A percentile compares a stretch with the other conserved stretches of the same genome.
Conservation (phyloP, 2,888 invertebrate species). For the Xestia sexstrigata region DNA sequence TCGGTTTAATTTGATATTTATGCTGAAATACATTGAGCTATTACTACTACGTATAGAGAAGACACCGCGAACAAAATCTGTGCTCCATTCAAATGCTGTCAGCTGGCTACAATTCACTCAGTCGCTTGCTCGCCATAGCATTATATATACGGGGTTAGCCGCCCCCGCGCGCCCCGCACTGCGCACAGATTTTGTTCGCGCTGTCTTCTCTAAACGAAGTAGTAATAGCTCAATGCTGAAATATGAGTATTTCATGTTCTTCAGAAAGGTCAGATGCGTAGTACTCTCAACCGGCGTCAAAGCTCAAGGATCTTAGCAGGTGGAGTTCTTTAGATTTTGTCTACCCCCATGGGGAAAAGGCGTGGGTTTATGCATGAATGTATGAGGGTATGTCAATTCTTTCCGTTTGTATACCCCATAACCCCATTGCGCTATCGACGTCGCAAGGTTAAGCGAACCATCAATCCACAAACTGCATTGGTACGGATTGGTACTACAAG, state of each 20-base stretch:
- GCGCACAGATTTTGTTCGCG: no score
- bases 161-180: no score
- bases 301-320: background rate
- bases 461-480: slow-evolving; percentile 36
- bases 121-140: no score
- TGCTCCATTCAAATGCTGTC: no score
- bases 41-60: no score
- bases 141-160: no score
- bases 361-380: background rate
- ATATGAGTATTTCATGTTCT: background rate
- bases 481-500: slow-evolving; percentile 53
- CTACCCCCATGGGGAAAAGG: background rate
- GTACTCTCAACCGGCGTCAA: background rate
- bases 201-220: no score
- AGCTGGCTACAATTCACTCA: no score
- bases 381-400: background rate
- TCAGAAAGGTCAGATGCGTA: background rate
- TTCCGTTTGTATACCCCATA: slow-evolving; percentile 20
- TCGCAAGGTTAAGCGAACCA: slow-evolving; percentile 34
- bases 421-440: slow-evolving; percentile 10
- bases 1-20: background rate
- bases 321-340: background rate
- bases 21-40: no score
- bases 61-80: no score
- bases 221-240: no score